These are phyloP conservation scores for Murina feae DNA, from an alignment of 2,113 vertebrate species.

Conservation along the genomic window DNA sequence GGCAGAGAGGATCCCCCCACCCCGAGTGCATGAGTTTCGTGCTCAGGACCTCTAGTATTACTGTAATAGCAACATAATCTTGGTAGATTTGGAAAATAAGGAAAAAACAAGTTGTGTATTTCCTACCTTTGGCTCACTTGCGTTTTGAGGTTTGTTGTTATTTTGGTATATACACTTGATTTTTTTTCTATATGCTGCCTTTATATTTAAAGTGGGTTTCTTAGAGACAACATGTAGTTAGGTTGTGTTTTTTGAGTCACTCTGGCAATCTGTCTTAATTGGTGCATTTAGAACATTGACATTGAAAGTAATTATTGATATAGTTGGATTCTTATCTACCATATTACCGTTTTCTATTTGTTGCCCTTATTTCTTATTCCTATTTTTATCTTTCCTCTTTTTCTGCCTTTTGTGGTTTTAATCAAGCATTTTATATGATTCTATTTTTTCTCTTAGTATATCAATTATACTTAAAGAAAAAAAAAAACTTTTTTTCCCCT, in stretches of 20 bases:
- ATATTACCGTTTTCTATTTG: background rate
- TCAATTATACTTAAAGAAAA: background rate
- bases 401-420: background rate
- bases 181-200: background rate
- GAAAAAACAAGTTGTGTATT: background rate
- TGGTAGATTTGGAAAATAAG: conserved; percentile 1
- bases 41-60: background rate
- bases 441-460: background rate
- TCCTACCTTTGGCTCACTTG: background rate
- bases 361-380: background rate
- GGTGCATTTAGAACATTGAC: background rate
- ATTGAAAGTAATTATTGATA: background rate
- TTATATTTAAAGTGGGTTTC: background rate
- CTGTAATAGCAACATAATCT: background rate
- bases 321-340: background rate
- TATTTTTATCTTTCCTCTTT: background rate
- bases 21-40: too few relatives aligned
- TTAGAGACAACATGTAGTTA: background rate
- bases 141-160: background rate
- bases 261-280: background rate
- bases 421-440: background rate
- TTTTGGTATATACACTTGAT: background rate
- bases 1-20: too few relatives aligned
- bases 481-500: background rate
- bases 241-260: background rate